Evolutionary conservation across 2,888 invertebrate genomes (phyloP), one percentile per base, ranked within the genome.

Genomic region (Stenchaetothrips biformis): DNA sequence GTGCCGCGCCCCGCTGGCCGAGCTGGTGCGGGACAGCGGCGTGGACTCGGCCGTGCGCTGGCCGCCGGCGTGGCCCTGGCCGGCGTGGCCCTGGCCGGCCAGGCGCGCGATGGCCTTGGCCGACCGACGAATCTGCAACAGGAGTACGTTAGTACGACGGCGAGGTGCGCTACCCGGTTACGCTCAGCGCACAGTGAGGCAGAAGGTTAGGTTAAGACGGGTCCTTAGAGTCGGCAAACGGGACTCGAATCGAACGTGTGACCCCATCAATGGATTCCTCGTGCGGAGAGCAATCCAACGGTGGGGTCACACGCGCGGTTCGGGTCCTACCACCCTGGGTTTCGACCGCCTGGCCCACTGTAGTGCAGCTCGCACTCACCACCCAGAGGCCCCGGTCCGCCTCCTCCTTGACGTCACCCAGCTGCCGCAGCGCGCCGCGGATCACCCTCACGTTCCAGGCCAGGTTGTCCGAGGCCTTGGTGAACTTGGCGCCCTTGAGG

Each of bases 401-500:
- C 67, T 74, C 67, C 67, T 74, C 67, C 67, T 74, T 74, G 25
- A 74, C 67, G 21, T 74, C 67, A 0, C 21, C 21, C 67, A 74
- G 67, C 67, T 74, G 67, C 25, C 67, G 67, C 9, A 74, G 67
- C 8, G 67, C 67, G 25, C 67, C 67, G 8, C 67, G 9, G 67
- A 74, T 74, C 21, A 74, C 25, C 21, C 67, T 25, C 67, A 74
- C 67, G 25, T 74, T 74, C 67, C 67, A 74, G 9, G 67, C 67
- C 67, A 74, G 25, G 67, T 74, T 74, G 67, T 74, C 67, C 21
- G 67, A 74, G 21, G 67, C 67, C 67, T 74, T 74, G 25, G 67
- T 74, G 67, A 74, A 74, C 67, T 74, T 74, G 67, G 67, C 67
- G 67, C 67, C 67, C 67, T 74, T 74, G 67, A 74, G 67, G 67